Evolutionary conservation across 2,888 invertebrate genomes (phyloP), one percentile per base, ranked within the genome.

Genomic region (Saturnia japonica): DNA sequence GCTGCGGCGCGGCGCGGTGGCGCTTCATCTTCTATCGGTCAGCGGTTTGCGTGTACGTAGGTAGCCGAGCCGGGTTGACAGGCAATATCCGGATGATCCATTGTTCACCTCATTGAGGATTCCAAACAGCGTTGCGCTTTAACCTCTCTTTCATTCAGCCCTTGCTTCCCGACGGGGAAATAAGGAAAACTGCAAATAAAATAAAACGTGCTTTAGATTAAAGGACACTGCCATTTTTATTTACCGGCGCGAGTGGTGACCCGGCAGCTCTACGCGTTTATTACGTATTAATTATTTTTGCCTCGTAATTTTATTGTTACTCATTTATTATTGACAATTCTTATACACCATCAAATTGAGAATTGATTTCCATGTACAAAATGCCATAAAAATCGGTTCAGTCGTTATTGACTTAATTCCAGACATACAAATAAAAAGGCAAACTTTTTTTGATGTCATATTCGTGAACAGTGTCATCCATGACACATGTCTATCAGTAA

Each of bases 21-120:
- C 74, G 74, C 75, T 76, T 77, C 82, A 82, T 82, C 83, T 79
- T 82, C 82, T 81, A 79, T 78, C 80, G 84, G 76, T 78, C 78
- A 82, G 82, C 77, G 74, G 75, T 75, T 79, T 77, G 77, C 76
- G 81, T 82, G 83, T 64, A 40, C 8, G 64, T 86, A 85, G 84
- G 84, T 85, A 84, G 82, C 83, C 81, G 83, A 84, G 82, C 83
- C 81, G 83, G 78, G 87, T 88, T 91, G 91, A 92, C 91, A 91
- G 88, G 90, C 91, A 92, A 92, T 92, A 91, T 92, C 91, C 91
- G 91, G 87, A 87, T 90, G 90, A 93, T 91, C 89, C 90, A 91
- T 92, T 92, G 92, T 91, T 88, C 90, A 85, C 83, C 90, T 92
- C 92, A 93, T 93, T 91, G 90, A 81, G 87, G 88, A 92, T 91